A percentile compares a stretch with the other conserved stretches of the same genome.
These are phyloP conservation scores for Microtus ochrogaster DNA, from an alignment of 2,113 vertebrate genomes.

Conservation along the genomic window DNA sequence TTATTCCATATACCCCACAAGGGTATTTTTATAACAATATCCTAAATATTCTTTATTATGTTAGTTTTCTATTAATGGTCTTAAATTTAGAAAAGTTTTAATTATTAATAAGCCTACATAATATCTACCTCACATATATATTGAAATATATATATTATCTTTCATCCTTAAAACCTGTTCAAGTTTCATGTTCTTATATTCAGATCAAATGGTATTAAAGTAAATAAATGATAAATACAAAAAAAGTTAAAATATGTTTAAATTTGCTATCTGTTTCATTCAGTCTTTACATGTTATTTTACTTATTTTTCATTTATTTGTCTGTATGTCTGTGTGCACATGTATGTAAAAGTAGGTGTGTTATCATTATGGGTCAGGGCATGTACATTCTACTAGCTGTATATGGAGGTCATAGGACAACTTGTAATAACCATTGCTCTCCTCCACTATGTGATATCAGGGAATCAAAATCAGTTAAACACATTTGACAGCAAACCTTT, in stretches of 20 bases:
- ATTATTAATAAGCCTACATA: background rate
- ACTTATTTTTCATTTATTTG: background rate
- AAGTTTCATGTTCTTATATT: background rate
- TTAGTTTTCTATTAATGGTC: background rate
- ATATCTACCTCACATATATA: background rate
- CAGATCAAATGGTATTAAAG: background rate
- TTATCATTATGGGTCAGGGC: background rate
- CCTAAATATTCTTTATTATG: background rate
- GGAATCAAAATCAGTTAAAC: too few relatives aligned
- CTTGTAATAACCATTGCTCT: background rate
- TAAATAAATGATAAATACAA: background rate
- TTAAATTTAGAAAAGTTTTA: background rate
- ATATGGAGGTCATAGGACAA: background rate
- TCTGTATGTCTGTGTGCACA: background rate
- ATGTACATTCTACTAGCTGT: background rate
- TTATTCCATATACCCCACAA: background rate
- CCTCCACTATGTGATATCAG: background rate
- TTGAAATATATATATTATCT: background rate
- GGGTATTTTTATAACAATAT: background rate
- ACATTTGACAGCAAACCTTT: background rate
- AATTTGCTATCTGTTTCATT: too few relatives aligned
- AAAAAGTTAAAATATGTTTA: too few relatives aligned
- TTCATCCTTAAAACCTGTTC: background rate
- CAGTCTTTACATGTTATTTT: background rate
- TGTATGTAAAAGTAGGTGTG: background rate